Conservation (phyloP, 2,888 invertebrate species). For the Andrena camellia region DNA sequence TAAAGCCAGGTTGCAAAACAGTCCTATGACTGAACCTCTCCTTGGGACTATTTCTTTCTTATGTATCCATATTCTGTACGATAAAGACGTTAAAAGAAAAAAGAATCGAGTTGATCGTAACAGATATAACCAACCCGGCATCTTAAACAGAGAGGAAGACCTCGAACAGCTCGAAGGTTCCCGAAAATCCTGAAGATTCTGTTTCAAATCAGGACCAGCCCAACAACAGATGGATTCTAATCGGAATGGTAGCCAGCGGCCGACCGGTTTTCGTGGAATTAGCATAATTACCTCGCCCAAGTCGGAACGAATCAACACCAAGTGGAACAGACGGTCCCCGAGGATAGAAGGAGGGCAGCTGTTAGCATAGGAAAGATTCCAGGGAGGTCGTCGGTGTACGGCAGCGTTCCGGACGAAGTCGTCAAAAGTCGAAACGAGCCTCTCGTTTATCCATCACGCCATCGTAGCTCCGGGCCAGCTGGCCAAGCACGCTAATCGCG, state of each 20-base stretch:
- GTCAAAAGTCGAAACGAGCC: conserved; percentile 72
- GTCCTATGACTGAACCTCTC: too few relatives aligned
- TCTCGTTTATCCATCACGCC: conserved; percentile 72
- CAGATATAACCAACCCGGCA: neutral
- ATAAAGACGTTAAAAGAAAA: neutral
- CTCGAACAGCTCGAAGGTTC: neutral
- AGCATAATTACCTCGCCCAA: conserved; percentile 59
- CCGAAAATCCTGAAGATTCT: neutral
- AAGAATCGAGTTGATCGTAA: neutral
- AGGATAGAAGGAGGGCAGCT: conserved; percentile 27
- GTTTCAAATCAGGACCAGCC: neutral
- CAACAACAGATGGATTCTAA: conserved; percentile 18
- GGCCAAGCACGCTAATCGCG: conserved; percentile 66
- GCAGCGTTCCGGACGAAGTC: conserved; percentile 56
- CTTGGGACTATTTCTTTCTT: too few relatives aligned
- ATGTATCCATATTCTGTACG: too few relatives aligned
- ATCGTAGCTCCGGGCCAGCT: conserved; percentile 60
- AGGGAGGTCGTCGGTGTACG: conserved; percentile 15
- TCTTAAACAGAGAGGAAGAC: neutral
- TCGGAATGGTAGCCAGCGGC: neutral
- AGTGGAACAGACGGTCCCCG: conserved; percentile 7
- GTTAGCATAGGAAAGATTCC: conserved; percentile 44
- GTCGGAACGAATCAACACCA: conserved; percentile 42
- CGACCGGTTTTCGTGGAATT: conserved; percentile 60
- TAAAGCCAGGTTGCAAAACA: too few relatives aligned